Conservation (phyloP, 1,140 invertebrate genomes). For the Aphelenchoides fujianensis region DNA sequence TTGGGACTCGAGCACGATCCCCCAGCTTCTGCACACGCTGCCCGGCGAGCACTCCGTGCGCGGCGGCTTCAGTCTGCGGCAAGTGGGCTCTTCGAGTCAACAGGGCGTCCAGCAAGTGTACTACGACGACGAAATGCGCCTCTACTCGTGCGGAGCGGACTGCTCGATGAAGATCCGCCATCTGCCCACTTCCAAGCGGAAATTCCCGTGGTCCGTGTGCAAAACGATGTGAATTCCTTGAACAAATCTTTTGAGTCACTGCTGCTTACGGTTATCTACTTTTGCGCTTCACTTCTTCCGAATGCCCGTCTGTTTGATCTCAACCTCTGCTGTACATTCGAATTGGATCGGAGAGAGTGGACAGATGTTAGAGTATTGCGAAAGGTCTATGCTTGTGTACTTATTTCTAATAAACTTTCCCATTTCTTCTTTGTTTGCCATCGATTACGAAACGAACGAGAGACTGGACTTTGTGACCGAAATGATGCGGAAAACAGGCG, state of each 20-base stretch:
- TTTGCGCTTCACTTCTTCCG: neutral
- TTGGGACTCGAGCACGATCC: constrained; percentile 76
- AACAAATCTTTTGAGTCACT: neutral
- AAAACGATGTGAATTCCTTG: too few species aligned
- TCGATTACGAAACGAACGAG: neutral
- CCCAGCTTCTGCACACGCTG: constrained; percentile 82
- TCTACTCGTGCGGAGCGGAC: constrained; percentile 97
- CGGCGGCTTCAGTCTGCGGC: constrained; percentile 58
- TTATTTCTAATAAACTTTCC: neutral
- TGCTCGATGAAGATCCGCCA: constrained; percentile 94
- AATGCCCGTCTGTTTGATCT: neutral
- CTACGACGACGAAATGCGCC: constrained; percentile 77
- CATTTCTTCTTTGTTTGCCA: neutral
- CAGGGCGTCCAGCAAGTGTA: constrained; percentile 86
- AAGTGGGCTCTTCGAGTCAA: constrained; percentile 51
- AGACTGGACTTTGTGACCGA: too few species aligned
- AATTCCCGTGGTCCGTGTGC: too few species aligned
- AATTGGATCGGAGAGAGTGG: neutral
- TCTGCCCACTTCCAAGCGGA: constrained; percentile 71
- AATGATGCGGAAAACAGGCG: too few species aligned
- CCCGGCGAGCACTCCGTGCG: constrained; percentile 77
- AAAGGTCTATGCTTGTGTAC: too few species aligned
- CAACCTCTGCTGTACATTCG: neutral
- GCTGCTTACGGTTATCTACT: neutral
- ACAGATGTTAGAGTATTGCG: neutral